Evolutionary conservation across 1,140 invertebrate species (phyloP).

Genomic region (Papilio polyxenes): DNA sequence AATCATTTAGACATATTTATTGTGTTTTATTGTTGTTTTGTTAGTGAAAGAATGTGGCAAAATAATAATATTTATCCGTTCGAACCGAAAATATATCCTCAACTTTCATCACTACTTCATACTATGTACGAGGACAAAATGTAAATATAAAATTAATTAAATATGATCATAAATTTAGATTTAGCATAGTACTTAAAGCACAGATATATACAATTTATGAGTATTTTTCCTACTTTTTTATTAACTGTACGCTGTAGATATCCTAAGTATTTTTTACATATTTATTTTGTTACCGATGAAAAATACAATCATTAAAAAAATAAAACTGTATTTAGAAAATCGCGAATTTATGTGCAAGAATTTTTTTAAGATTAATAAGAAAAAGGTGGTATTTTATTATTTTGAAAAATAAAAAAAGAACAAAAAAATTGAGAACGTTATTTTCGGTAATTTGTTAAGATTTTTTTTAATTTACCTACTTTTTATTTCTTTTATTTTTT

Average conservation of each 20-base stretch:
- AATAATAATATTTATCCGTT: constrained; percentile 56
- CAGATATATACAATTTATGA: constrained; percentile 18
- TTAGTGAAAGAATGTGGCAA: constrained; percentile 56
- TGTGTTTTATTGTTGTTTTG: constrained; percentile 46
- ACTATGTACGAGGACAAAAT: constrained; percentile 73
- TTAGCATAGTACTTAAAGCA: constrained; percentile 1
- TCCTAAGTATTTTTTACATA: no score
- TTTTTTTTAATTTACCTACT: neutral
- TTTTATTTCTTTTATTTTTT: constrained; percentile 24
- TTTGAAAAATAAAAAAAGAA: no score
- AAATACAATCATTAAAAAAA: no score
- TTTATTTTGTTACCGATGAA: no score
- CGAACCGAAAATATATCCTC: constrained; percentile 56
- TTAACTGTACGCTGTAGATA: no score
- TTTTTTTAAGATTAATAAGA: no score
- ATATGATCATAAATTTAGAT: neutral
- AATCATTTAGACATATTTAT: constrained; percentile 44
- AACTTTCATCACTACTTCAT: constrained; percentile 40
- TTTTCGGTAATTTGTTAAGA: neutral
- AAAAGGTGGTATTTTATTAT: no score
- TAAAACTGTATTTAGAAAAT: no score
- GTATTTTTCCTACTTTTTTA: no score
- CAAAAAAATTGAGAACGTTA: no score
- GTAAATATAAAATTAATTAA: constrained; percentile 54
- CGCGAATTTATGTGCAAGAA: no score